Evolutionary conservation across 2,888 invertebrate species (phyloP).

Genomic region (Disparrhopalites patrizii): DNA sequence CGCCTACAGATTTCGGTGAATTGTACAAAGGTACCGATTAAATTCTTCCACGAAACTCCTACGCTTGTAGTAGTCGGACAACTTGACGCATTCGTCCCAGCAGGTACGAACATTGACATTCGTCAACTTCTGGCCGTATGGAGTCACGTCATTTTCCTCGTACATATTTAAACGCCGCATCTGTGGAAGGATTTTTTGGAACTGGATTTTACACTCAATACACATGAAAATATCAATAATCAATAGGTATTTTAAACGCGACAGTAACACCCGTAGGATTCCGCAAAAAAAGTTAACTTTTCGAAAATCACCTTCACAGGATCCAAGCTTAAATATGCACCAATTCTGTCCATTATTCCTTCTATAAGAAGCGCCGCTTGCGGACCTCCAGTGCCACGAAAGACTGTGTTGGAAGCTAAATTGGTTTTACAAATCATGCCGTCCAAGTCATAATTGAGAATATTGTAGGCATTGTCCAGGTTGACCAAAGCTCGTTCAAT

Average conservation of each 20-base stretch:
- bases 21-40: constrained; percentile 56
- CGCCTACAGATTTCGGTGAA: no score
- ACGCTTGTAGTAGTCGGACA: constrained; percentile 63
- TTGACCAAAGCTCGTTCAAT: constrained; percentile 79
- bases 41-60: constrained; percentile 60
- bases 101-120: constrained; percentile 71
- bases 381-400: constrained; percentile 86
- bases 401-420: constrained; percentile 86
- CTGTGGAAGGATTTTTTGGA: constrained; percentile 51
- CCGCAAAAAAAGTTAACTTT: no score
- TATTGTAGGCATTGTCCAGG: constrained; percentile 72
- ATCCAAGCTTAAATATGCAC: constrained; percentile 64
- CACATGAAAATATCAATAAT: no score
- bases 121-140: constrained; percentile 68
- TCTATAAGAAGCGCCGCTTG: constrained; percentile 87
- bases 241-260: not conserved
- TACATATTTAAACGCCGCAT: constrained; percentile 69
- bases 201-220: no score
- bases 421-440: constrained; percentile 76
- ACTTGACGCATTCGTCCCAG: constrained; percentile 71
- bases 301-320: constrained; percentile 62
- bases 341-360: constrained; percentile 71
- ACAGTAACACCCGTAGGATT: not conserved
- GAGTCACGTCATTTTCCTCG: constrained; percentile 69
- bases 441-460: constrained; percentile 39